Percentiles rank a stretch among this genome's conserved stretches.
These are phyloP conservation scores for Papilio aristodemus DNA, from an alignment of 1,140 invertebrate genomes.

Conservation along the genomic window DNA sequence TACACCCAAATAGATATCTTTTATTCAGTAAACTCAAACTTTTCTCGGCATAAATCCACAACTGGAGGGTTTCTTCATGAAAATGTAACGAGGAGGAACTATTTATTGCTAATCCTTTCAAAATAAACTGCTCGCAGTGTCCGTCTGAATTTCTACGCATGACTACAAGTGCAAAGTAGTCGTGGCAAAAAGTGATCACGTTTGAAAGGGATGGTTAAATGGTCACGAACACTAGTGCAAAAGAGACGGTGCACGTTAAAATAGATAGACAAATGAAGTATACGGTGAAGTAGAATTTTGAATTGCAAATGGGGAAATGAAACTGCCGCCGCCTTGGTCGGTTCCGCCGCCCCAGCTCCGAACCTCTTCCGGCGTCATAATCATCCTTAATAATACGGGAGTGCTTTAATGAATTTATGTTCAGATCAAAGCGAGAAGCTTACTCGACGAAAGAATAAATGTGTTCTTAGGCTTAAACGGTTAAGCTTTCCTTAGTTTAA, in stretches of 20 bases:
- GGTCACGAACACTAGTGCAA: constrained; percentile 40
- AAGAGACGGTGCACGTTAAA: constrained; percentile 46
- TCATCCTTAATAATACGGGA: constrained; percentile 72
- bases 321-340: constrained; percentile 60
- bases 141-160: constrained; percentile 65
- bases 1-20: constrained; percentile 75
- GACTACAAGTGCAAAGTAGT: constrained; percentile 56
- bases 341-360: constrained; percentile 46
- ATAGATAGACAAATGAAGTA: constrained; percentile 57
- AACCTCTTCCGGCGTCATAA: constrained; percentile 66
- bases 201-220: constrained; percentile 48
- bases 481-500: constrained; percentile 9
- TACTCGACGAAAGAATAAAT: constrained; percentile 45
- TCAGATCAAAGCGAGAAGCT: constrained; percentile 65
- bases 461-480: constrained; percentile 34
- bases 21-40: constrained; percentile 78
- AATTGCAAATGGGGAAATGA: constrained; percentile 77
- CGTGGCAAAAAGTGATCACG: constrained; percentile 58
- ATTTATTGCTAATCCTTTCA: constrained; percentile 78
- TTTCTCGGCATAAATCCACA: constrained; percentile 74
- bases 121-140: constrained; percentile 69
- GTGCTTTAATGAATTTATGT: constrained; percentile 73
- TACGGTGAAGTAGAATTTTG: constrained; percentile 67
- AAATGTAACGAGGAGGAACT: constrained; percentile 76
- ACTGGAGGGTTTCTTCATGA: constrained; percentile 70